Conservation (phyloP, 2,888 invertebrate genomes). For the Notocelia uddmanniana region DNA sequence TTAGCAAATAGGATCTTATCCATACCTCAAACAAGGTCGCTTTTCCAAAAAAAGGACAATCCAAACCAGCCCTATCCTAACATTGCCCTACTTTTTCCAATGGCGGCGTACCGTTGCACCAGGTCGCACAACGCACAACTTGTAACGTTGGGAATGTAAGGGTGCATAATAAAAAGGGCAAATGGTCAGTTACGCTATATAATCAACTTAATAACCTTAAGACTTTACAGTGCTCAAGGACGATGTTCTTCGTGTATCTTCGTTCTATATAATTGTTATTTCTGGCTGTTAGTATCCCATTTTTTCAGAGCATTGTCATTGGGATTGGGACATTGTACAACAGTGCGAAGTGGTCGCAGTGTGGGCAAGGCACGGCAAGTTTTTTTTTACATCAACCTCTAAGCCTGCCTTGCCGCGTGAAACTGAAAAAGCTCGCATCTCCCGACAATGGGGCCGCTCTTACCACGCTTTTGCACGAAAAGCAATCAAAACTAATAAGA, state of each 20-base stretch:
- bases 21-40: background rate
- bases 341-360: background rate
- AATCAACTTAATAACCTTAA: conserved; percentile 24
- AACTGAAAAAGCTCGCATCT: background rate
- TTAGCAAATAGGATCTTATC: background rate
- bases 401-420: background rate
- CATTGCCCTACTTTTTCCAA: conserved; percentile 18
- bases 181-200: conserved; percentile 53
- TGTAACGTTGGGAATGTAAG: conserved; percentile 48
- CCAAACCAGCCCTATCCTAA: conserved; percentile 44
- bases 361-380: background rate
- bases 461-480: conserved; percentile 11
- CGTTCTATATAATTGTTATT: background rate
- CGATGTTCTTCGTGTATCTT: background rate
- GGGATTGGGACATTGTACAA: background rate
- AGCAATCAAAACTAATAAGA: conserved; percentile 37
- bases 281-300: background rate
- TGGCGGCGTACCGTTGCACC: conserved; percentile 25
- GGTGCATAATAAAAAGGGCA: conserved; percentile 71
- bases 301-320: background rate
- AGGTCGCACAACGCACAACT: conserved; percentile 4
- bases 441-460: background rate
- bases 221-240: conserved; percentile 3
- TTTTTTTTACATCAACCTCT: no score
- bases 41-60: background rate